These are phyloP conservation scores for Stenodema calcarata DNA, from an alignment of 2,888 invertebrate genomes.

Conservation along the genomic window DNA sequence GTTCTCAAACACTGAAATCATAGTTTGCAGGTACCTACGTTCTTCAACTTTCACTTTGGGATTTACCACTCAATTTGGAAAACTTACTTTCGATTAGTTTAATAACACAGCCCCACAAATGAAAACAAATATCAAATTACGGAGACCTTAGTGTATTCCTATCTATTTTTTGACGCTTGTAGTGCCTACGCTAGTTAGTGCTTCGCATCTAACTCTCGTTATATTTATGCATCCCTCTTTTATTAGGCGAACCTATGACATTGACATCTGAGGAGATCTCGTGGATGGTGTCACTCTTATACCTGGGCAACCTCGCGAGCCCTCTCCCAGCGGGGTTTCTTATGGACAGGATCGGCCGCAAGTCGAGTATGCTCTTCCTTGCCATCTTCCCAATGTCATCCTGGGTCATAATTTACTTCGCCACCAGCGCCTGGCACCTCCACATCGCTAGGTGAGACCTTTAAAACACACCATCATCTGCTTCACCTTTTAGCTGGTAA, in stretches of 20 bases:
- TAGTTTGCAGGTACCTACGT: no score
- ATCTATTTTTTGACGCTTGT: no score
- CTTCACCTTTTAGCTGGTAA: background rate
- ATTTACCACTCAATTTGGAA: no score
- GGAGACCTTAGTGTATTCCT: no score
- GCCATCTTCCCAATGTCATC: constrained; percentile 73
- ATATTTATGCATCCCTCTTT: constrained; percentile 56
- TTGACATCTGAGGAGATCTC: constrained; percentile 66
- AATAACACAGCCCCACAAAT: no score
- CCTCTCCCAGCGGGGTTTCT: constrained; percentile 67
- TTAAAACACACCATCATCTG: no score
- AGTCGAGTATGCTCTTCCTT: constrained; percentile 71
- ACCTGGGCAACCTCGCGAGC: constrained; percentile 68
- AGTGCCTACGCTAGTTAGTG: no score
- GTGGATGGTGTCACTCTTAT: constrained; percentile 63
- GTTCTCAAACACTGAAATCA: no score
- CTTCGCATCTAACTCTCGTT: constrained; percentile 64
- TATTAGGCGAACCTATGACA: constrained; percentile 64
- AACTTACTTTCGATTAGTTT: no score
- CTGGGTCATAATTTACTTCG: constrained; percentile 68
- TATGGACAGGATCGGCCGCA: constrained; percentile 74
- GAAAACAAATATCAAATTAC: no score
- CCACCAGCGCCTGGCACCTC: constrained; percentile 46
- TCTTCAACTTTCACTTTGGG: no score
- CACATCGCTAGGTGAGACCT: constrained; percentile 49